Percentiles rank a stretch among this genome's conserved stretches.
Evolutionary conservation across 2,797 vertebrate genomes (phyloP).

Genomic region (Scomberomorus guttatus): DNA sequence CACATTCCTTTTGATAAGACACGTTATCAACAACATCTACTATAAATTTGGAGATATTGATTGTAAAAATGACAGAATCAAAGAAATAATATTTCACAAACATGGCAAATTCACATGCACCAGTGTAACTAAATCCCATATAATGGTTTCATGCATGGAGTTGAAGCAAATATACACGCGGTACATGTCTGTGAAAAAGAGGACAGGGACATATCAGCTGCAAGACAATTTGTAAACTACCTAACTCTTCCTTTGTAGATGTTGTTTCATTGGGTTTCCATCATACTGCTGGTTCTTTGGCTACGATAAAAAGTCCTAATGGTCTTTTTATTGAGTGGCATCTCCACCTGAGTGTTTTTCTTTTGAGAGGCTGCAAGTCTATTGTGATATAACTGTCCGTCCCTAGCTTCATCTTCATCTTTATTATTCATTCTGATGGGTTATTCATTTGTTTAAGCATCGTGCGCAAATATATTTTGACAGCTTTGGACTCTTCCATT

Average conservation of each 20-base stretch:
- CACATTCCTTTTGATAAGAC: neutral
- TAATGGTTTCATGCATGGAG: constrained; percentile 14
- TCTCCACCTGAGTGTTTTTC: constrained; percentile 32
- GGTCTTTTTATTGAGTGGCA: constrained; percentile 50
- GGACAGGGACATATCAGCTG: constrained; percentile 14
- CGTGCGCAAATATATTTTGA: constrained; percentile 56
- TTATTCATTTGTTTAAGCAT: constrained; percentile 52
- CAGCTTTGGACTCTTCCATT: constrained; percentile 48
- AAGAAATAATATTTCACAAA: neutral
- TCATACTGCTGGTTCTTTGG: constrained; percentile 26
- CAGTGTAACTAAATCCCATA: constrained; percentile 23
- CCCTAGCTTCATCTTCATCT: constrained; percentile 29
- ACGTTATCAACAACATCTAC: neutral
- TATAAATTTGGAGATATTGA: constrained; percentile 3
- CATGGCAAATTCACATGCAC: neutral
- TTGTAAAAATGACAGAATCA: neutral
- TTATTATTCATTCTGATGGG: constrained; percentile 50
- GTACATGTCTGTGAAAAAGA: constrained; percentile 7
- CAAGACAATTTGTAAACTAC: constrained; percentile 19
- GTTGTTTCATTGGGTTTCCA: constrained; percentile 26
- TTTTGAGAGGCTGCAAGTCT: constrained; percentile 31
- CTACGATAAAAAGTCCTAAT: constrained; percentile 33
- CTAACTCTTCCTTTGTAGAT: constrained; percentile 31
- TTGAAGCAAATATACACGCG: neutral
- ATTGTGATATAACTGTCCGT: constrained; percentile 51